phyloP scores from a whole-genome alignment of 2,888 invertebrate species.

The Ophioninae sp. region DNA sequence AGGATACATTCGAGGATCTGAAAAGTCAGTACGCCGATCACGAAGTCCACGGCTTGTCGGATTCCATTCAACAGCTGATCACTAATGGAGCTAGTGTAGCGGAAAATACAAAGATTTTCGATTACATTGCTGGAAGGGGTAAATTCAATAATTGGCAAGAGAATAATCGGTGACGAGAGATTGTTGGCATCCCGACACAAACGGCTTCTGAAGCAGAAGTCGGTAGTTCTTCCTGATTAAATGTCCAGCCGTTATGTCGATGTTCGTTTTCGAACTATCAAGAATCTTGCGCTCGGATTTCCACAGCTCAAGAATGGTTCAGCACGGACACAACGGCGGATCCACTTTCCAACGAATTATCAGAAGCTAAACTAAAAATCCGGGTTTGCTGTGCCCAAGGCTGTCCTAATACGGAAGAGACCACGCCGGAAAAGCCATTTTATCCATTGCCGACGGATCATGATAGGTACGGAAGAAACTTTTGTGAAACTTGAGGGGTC shows the following conservation, averaged over 20 bases:
- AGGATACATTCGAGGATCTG: slow-evolving; percentile 63
- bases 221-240: neutral
- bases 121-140: slow-evolving; percentile 60
- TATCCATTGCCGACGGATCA: slow-evolving; percentile 56
- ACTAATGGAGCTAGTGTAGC: slow-evolving; percentile 59
- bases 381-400: slow-evolving; percentile 49
- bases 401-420: slow-evolving; percentile 36
- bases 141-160: slow-evolving; percentile 7
- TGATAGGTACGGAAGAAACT: slow-evolving; percentile 46
- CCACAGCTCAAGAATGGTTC: slow-evolving; percentile 49
- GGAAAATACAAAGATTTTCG: slow-evolving; percentile 60
- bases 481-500: neutral
- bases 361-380: neutral
- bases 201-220: no score
- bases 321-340: slow-evolving; percentile 15
- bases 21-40: slow-evolving; percentile 53
- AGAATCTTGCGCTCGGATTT: neutral
- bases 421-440: slow-evolving; percentile 50
- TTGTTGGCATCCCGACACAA: no score
- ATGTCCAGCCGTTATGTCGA: neutral
- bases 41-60: slow-evolving; percentile 49
- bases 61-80: slow-evolving; percentile 57
- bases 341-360: no score
- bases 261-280: neutral
- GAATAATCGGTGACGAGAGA: neutral